Conservation (phyloP, 2,797 vertebrate genomes). For the Sebastes hubbsi region DNA sequence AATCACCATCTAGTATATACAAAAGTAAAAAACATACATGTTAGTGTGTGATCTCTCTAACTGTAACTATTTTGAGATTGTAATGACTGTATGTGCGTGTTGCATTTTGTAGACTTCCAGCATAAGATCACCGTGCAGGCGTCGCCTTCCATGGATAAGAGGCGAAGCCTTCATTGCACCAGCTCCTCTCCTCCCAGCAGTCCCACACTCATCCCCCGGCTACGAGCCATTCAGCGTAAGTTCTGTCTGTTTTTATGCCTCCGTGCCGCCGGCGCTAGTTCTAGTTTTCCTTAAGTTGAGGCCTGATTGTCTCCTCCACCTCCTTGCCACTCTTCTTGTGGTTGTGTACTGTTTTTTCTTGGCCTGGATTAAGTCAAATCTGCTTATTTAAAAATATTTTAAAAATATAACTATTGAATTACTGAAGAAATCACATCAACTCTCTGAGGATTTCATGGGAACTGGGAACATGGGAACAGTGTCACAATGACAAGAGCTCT, state of each 20-base stretch:
- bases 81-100: background rate
- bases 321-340: background rate
- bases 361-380: background rate
- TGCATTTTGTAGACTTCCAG: conserved; percentile 88
- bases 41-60: background rate
- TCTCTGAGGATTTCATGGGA: conserved; percentile 1
- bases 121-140: conserved; percentile 98
- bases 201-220: conserved; percentile 91
- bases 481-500: conserved; percentile 11
- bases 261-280: too few species aligned
- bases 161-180: conserved; percentile 91
- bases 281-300: background rate
- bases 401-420: background rate
- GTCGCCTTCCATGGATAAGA: conserved; percentile 93
- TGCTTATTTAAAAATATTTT: background rate
- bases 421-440: conserved; percentile 2
- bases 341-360: background rate
- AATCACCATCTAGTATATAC: too few species aligned
- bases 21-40: background rate
- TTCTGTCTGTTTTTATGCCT: background rate
- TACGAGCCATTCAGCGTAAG: conserved; percentile 95
- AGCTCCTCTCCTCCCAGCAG: conserved; percentile 93
- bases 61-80: background rate
- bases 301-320: background rate
- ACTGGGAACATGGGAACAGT: conserved; percentile 18